These are phyloP conservation scores for Polypedilum vanderplanki DNA, from an alignment of 1,140 invertebrate species.

Conservation along the genomic window DNA sequence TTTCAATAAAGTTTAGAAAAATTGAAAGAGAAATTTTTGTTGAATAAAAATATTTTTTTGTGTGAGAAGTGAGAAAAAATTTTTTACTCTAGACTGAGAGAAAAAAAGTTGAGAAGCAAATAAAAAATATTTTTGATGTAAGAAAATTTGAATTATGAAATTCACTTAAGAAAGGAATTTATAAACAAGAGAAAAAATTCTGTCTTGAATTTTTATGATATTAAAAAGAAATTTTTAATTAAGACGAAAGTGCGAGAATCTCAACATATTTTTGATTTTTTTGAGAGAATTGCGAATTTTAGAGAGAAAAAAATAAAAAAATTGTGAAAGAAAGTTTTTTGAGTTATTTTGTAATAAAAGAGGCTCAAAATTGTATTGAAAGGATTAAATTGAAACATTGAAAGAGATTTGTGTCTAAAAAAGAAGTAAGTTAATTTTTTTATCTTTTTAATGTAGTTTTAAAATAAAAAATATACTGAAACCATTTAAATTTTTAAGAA, in stretches of 20 bases:
- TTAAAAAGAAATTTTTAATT: not conserved
- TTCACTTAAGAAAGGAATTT: not conserved
- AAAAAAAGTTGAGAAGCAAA: too few species aligned
- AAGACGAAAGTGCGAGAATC: not conserved
- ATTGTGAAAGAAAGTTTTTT: not conserved
- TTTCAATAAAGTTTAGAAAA: not conserved
- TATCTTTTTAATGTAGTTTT: not conserved
- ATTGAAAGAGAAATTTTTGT: not conserved
- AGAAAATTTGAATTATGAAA: not conserved
- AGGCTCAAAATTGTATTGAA: not conserved
- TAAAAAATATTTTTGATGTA: too few species aligned
- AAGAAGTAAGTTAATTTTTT: not conserved
- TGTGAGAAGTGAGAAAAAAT: not conserved
- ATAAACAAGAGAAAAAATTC: not conserved
- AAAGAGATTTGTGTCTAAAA: not conserved
- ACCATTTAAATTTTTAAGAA: too few species aligned
- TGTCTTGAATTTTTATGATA: not conserved
- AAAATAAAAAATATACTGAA: not conserved
- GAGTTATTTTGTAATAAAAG: not conserved
- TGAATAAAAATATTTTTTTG: not conserved
- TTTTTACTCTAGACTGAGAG: too few species aligned
- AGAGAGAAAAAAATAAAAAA: not conserved
- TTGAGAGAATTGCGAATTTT: not conserved
- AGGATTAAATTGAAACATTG: not conserved
- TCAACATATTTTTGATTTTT: not conserved